Conservation (phyloP, 1,140 invertebrate genomes). For the Anoplophora glabripennis region DNA sequence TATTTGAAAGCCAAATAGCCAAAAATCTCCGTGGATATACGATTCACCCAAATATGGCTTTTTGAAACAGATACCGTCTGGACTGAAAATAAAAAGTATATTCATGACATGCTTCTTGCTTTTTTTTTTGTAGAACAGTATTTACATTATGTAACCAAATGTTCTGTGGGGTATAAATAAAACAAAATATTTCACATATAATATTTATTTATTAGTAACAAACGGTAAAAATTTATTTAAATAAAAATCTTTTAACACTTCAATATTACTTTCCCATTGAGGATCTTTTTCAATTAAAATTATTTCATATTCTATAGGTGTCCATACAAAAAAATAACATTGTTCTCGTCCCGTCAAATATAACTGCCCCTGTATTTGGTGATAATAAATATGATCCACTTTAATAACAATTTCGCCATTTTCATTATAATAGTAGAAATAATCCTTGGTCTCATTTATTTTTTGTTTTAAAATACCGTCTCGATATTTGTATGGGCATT, state of each 20-base stretch:
- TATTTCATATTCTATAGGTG: slow-evolving; percentile 12
- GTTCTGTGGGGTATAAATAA: neutral
- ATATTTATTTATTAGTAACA: neutral
- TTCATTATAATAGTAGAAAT: neutral
- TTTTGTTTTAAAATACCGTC: too few relatives aligned
- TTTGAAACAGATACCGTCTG: too few relatives aligned
- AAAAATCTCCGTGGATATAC: too few relatives aligned
- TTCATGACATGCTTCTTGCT: neutral
- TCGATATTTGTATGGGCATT: too few relatives aligned
- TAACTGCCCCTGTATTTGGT: slow-evolving; percentile 26
- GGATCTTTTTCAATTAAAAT: slow-evolving; percentile 5
- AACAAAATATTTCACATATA: neutral
- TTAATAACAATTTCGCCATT: neutral
- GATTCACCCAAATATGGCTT: too few relatives aligned
- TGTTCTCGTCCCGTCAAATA: slow-evolving; percentile 16
- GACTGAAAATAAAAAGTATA: neutral
- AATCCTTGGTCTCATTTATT: neutral
- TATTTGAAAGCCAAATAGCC: too few relatives aligned
- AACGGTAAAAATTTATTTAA: slow-evolving; percentile 10
- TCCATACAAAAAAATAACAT: slow-evolving; percentile 27
- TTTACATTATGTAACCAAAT: neutral
- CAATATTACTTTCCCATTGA: slow-evolving; percentile 22
- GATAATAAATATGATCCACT: neutral
- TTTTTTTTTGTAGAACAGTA: neutral
- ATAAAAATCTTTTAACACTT: slow-evolving; percentile 22